Base-by-base conservation (phyloP, 2,888 invertebrate genomes). In the Mimumesa dahlbomi region DNA sequence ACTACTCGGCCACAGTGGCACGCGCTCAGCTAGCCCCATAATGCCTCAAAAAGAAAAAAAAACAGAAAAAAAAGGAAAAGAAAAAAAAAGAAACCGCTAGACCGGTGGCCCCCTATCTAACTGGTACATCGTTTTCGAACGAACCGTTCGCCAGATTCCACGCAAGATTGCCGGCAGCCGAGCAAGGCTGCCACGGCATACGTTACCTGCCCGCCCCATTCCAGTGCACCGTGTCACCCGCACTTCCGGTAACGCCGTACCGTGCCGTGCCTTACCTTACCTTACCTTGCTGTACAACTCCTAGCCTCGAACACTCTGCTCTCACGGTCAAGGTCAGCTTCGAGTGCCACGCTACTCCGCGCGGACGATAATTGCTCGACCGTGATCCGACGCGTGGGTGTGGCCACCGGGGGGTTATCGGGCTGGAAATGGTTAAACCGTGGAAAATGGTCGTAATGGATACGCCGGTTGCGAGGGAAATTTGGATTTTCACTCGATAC, bases 61-160 rank as follows among this genome's bases (percentile, higher is more conserved):
- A 25, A 25, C 4, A 25, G 7, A 25, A 25, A 25, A 25, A 7
- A 25, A 73, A 81, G 68, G 68, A 68, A 78, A 79, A n/a, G n/a
- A 25, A 25, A 25, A 25, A 7, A 25, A 73, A 81, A 70, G 68
- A 68, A 78, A 79, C 76, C 80, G 77, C 79, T 77, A 79, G 73
- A 70, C 79, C 71, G 58, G 62, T 71, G 65, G 69, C 64, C 78
- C 69, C 65, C 68, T 83, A 82, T 82, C 82, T 82, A 82, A 82
- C 83, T 82, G 70, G 83, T 68, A 77, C 82, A 82, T 82, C 82
- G 80, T 81, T 79, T 81, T 68, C 79, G 71, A 80, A 77, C 72
- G 66, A 63, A 66, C 73, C 75, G 81, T 79, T 77, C 71, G 77
- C 68, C 73, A 81, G 82, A 77, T 80, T 80, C 79, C 75, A 71